phyloP scores from a whole-genome alignment of 2,113 vertebrate species.

The Nesogale talazaci region DNA sequence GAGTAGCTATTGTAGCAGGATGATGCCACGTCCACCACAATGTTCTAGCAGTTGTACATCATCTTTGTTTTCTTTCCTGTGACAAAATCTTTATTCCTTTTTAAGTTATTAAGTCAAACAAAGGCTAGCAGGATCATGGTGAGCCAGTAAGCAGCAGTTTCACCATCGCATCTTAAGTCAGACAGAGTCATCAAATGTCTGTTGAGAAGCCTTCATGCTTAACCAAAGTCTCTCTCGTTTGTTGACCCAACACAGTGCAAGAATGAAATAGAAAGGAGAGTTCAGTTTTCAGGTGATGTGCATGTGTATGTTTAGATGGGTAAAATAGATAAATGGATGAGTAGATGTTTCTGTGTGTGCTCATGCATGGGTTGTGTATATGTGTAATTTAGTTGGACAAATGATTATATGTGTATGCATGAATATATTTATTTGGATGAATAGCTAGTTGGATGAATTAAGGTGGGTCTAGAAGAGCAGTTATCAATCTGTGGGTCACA shows the following conservation, averaged over 20 bases:
- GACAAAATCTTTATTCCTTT: background rate
- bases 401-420: background rate
- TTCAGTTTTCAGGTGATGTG: background rate
- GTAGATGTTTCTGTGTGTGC: too few species aligned
- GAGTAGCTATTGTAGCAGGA: too few species aligned
- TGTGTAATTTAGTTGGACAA: background rate
- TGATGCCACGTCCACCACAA: rapidly evolving
- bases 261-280: background rate
- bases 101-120: background rate
- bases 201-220: rapidly evolving
- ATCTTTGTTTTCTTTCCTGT: rapidly evolving
- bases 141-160: background rate
- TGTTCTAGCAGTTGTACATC: rapidly evolving
- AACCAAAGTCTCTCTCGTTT: background rate
- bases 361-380: too few species aligned
- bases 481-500: too few species aligned
- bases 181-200: rapidly evolving
- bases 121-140: background rate
- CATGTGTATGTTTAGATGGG: background rate
- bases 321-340: background rate
- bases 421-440: background rate
- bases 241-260: rapidly evolving
- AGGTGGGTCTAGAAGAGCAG: too few species aligned
- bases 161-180: too few species aligned
- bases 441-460: too few species aligned